phyloP scores from a whole-genome alignment of 2,113 vertebrate genomes.

The Pardalotus punctatus region DNA sequence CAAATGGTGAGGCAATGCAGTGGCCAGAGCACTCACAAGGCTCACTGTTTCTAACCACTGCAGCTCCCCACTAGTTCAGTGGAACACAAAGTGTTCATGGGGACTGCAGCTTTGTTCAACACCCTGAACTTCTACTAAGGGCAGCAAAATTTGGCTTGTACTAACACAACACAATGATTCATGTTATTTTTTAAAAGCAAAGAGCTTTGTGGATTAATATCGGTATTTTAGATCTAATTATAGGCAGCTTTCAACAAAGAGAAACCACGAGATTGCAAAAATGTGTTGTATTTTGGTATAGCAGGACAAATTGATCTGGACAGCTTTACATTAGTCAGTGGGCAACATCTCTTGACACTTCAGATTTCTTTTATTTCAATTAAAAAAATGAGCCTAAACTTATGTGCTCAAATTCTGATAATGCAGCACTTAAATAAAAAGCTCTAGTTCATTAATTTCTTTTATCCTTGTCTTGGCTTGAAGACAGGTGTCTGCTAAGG shows the following conservation, averaged over 20 bases:
- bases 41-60: background rate
- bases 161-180: background rate
- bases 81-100: fast-evolving
- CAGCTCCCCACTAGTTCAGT: background rate
- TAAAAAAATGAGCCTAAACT: background rate
- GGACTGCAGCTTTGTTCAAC: background rate
- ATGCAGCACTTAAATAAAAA: background rate
- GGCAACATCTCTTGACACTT: background rate
- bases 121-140: background rate
- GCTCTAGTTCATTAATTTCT: background rate
- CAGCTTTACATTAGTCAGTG: background rate
- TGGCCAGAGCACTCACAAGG: background rate
- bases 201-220: background rate
- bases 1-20: background rate
- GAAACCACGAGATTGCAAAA: background rate
- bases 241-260: background rate
- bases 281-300: background rate
- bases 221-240: background rate
- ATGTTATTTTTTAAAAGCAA: background rate
- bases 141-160: background rate
- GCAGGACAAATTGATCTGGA: background rate
- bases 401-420: background rate
- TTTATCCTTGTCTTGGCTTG: too few species aligned
- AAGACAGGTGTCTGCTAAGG: too few species aligned
- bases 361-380: background rate